phyloP scores from a whole-genome alignment of 2,888 invertebrate genomes.

The Trissolcus japonicus region DNA sequence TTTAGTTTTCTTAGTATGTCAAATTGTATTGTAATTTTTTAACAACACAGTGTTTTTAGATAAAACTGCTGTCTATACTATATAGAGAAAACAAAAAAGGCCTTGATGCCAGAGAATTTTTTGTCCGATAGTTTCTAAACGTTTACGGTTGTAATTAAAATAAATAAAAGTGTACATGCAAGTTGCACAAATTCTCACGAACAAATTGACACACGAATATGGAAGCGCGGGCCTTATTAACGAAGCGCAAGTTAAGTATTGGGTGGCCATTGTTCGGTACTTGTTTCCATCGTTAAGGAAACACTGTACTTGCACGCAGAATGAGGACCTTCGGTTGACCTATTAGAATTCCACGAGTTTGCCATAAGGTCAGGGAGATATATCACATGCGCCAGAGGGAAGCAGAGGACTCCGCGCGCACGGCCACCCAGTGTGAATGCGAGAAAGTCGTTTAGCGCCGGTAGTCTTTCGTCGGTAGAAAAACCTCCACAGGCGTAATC shows the following conservation, averaged over 20 bases:
- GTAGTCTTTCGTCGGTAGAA: conserved; percentile 23
- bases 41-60: too few relatives aligned
- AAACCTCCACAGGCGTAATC: conserved; percentile 28
- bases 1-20: too few relatives aligned
- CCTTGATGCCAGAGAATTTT: too few relatives aligned
- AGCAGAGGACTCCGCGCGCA: conserved; percentile 45
- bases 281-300: conserved; percentile 46
- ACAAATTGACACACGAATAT: conserved; percentile 36
- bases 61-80: too few relatives aligned
- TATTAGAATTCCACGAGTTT: conserved; percentile 55
- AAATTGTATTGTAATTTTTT: too few relatives aligned
- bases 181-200: conserved; percentile 18
- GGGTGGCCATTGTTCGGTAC: conserved; percentile 40
- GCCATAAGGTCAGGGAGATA: conserved; percentile 53
- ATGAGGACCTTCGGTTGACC: conserved; percentile 45
- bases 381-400: conserved; percentile 53
- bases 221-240: conserved; percentile 32
- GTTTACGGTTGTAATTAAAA: background rate
- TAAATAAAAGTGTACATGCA: background rate
- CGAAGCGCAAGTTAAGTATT: conserved; percentile 29
- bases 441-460: conserved; percentile 48
- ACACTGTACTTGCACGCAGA: conserved; percentile 42
- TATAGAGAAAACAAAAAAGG: too few relatives aligned
- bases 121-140: background rate
- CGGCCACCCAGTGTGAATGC: conserved; percentile 59